Base-by-base conservation (phyloP, 1,140 invertebrate species). In the Papilio polytes region DNA sequence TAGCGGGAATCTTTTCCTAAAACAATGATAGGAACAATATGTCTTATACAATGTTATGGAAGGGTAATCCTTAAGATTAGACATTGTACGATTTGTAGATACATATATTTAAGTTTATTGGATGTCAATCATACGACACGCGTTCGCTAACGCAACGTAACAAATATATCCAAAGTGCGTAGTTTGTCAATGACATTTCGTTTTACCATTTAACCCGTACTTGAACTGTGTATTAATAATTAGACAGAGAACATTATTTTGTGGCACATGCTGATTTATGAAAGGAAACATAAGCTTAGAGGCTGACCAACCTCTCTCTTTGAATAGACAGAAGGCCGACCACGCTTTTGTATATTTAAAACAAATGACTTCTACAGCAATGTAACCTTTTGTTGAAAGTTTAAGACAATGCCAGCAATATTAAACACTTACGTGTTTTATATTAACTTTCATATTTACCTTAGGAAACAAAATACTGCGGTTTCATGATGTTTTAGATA, bases 291-390 rank as follows among this genome's bases (percentile, higher is more conserved):
- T 53, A 13, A 76, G 20, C 20, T 51, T 51, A 51, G 13, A 76
- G 74, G 74, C 22, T 76, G 4, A n/a, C 10, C 20, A 76, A 51
- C 46, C 74, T 53, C 74, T 76, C 41, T 76, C 74, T 76, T 76
- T 76, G 74, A 31, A 31, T 48, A 51, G 74, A 53, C 20, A 76
- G 74, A 51, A 76, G 74, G 74, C 74, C 46, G 46, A 26, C 73
- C 2, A 48, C 44, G 44, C 20, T 74, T 48, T 74, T 74, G 73
- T 74, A 12, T 48, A 51, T 26, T 15, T 51, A 26, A 76, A 76
- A 76, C 74, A 51, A 76, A 31, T 76, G 74, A 51, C 4, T 76
- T 41, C 70, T 44, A 74, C 72, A 46, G 41, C 46, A 74, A 46
- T 41, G 72, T 46, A 22, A 46, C 36, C 36, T 44, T 74, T 46